A percentile compares a stretch with the other conserved stretches of the same genome.
Conservation (phyloP, 1,140 invertebrate species). For the Drosophila mayri region DNA sequence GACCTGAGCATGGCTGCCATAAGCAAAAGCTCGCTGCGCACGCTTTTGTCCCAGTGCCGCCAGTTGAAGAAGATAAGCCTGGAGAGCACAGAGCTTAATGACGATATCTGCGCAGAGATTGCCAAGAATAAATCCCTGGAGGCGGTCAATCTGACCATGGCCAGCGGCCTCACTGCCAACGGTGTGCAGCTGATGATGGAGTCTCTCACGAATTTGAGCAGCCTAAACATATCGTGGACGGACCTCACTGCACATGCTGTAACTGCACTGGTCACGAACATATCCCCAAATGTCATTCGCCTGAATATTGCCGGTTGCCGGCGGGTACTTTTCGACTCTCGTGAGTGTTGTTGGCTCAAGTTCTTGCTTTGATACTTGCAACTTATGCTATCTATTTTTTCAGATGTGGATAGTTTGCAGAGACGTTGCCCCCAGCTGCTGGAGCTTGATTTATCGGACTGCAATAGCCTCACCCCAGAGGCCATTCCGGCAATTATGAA, state of each 20-base stretch:
- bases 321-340: slow-evolving; percentile 90
- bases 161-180: slow-evolving; percentile 87
- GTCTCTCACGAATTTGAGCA: slow-evolving; percentile 88
- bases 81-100: slow-evolving; percentile 90
- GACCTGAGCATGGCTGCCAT: slow-evolving; percentile 93
- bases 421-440: slow-evolving; percentile 89
- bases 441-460: slow-evolving; percentile 95
- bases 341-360: slow-evolving; percentile 86
- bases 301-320: slow-evolving; percentile 93
- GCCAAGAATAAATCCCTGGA: slow-evolving; percentile 89
- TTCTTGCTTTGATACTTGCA: not conserved
- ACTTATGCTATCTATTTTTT: slow-evolving; percentile 1
- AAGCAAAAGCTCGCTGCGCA: slow-evolving; percentile 86
- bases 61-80: slow-evolving; percentile 92
- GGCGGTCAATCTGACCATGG: slow-evolving; percentile 91
- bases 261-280: slow-evolving; percentile 87
- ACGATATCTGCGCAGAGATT: slow-evolving; percentile 88
- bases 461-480: slow-evolving; percentile 88
- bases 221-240: slow-evolving; percentile 94
- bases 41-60: slow-evolving; percentile 89
- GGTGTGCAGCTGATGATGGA: slow-evolving; percentile 88
- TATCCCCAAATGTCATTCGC: slow-evolving; percentile 88
- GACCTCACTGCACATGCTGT: slow-evolving; percentile 88
- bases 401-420: slow-evolving; percentile 89
- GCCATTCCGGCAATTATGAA: slow-evolving; percentile 87